Conservation (phyloP, 1,140 invertebrate genomes). For the Drusus annulatus region DNA sequence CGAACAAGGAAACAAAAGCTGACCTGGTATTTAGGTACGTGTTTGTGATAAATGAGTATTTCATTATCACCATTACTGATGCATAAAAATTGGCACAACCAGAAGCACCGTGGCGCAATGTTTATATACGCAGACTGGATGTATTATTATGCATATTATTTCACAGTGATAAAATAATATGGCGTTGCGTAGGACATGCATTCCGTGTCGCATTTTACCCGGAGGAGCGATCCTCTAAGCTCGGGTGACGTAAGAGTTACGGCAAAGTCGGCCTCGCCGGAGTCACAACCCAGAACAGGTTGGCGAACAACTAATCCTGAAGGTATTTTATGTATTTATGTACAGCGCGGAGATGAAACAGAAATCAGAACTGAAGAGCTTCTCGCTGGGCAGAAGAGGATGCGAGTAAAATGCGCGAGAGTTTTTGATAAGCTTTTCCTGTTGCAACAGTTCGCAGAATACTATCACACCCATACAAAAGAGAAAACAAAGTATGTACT, state of each 20-base stretch:
- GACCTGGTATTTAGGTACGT: slow-evolving; percentile 33
- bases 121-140: background rate
- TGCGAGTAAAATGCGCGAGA: background rate
- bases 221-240: slow-evolving; percentile 3
- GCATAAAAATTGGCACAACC: slow-evolving; percentile 29
- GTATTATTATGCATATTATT: background rate
- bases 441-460: slow-evolving; percentile 9
- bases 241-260: slow-evolving; percentile 23
- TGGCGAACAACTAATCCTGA: background rate
- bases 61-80: slow-evolving; percentile 11
- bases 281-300: slow-evolving; percentile 4
- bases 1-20: slow-evolving; percentile 13
- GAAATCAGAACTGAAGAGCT: too few species aligned
- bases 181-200: slow-evolving; percentile 7
- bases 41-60: background rate
- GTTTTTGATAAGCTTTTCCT: slow-evolving; percentile 29
- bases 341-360: too few species aligned
- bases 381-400: background rate
- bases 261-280: background rate
- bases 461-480: background rate
- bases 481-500: background rate
- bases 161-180: background rate
- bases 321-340: background rate
- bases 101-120: slow-evolving; percentile 1
- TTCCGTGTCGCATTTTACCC: background rate